A percentile compares a stretch with the other conserved stretches of the same genome.
phyloP scores from a whole-genome alignment of 2,888 invertebrate genomes.

The Diarsia dahlii region DNA sequence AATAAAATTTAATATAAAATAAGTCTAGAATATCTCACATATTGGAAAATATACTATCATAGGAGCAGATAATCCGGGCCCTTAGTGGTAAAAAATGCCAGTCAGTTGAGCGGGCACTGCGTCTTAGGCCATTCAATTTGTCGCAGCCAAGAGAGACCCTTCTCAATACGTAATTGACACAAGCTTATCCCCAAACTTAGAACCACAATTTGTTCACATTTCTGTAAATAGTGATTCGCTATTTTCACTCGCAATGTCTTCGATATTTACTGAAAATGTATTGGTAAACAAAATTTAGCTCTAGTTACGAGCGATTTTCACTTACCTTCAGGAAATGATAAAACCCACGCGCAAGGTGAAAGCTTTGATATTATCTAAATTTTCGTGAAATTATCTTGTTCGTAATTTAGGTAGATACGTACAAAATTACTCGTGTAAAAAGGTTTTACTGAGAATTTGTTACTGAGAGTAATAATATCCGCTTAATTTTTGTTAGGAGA shows the following conservation, averaged over 20 bases:
- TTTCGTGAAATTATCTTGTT: slow-evolving; percentile 44
- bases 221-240: slow-evolving; percentile 79
- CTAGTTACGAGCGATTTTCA: slow-evolving; percentile 26
- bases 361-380: slow-evolving; percentile 51
- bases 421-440: slow-evolving; percentile 27
- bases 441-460: slow-evolving; percentile 12
- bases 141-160: slow-evolving; percentile 83
- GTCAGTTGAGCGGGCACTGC: slow-evolving; percentile 76
- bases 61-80: slow-evolving; percentile 77
- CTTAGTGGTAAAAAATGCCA: slow-evolving; percentile 86
- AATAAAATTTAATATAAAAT: slow-evolving; percentile 52
- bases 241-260: slow-evolving; percentile 68
- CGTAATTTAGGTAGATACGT: slow-evolving; percentile 33
- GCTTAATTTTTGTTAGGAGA: slow-evolving; percentile 14
- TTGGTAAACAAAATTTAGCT: slow-evolving; percentile 57
- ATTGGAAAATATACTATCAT: slow-evolving; percentile 77
- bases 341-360: slow-evolving; percentile 33
- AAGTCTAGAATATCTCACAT: slow-evolving; percentile 46
- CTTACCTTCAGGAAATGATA: slow-evolving; percentile 47
- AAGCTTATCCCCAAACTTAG: slow-evolving; percentile 87
- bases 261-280: slow-evolving; percentile 65
- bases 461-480: slow-evolving; percentile 22
- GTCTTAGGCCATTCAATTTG: slow-evolving; percentile 87
- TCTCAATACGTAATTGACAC: slow-evolving; percentile 89
- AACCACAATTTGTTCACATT: slow-evolving; percentile 86